These are phyloP conservation scores for Bombus waltoni DNA, from an alignment of 1,140 invertebrate genomes.

Conservation along the genomic window DNA sequence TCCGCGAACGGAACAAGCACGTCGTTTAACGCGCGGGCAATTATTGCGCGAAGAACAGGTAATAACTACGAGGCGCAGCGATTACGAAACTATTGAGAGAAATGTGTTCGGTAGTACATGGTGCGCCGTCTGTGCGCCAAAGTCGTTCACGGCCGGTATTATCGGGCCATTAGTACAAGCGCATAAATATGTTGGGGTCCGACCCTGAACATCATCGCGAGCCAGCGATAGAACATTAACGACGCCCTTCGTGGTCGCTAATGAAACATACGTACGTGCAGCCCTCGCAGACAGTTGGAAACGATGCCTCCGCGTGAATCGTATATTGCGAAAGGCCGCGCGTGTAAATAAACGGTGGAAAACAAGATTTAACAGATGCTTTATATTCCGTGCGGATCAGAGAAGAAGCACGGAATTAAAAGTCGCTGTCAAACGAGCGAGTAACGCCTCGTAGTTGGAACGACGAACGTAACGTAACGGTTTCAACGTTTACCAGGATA, in stretches of 20 bases:
- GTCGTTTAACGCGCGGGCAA: not conserved
- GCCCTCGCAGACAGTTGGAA: constrained; percentile 18
- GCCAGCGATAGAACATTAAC: constrained; percentile 39
- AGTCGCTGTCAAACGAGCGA: not conserved
- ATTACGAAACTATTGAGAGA: constrained; percentile 41
- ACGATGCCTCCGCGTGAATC: not conserved
- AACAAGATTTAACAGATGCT: not conserved
- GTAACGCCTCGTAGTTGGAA: not conserved
- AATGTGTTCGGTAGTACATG: constrained; percentile 51
- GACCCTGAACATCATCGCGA: constrained; percentile 35
- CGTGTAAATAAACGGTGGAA: not conserved
- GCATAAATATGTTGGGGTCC: constrained; percentile 68
- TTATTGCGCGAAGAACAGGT: not conserved
- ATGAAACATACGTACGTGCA: constrained; percentile 45
- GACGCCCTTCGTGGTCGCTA: constrained; percentile 36
- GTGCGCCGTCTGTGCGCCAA: constrained; percentile 19
- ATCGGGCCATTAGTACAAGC: constrained; percentile 63
- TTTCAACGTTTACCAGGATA: constrained; percentile 2
- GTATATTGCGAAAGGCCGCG: not conserved
- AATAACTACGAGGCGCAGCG: not conserved
- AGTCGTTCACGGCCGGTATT: constrained; percentile 58
- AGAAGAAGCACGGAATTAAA: not conserved
- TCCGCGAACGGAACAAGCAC: not conserved
- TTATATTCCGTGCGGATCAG: not conserved
- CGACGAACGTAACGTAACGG: not conserved